These are phyloP conservation scores for Hydrozoanthus tunicans DNA, from an alignment of 64 coral and sea anemone genomes.

Conservation along the genomic window DNA sequence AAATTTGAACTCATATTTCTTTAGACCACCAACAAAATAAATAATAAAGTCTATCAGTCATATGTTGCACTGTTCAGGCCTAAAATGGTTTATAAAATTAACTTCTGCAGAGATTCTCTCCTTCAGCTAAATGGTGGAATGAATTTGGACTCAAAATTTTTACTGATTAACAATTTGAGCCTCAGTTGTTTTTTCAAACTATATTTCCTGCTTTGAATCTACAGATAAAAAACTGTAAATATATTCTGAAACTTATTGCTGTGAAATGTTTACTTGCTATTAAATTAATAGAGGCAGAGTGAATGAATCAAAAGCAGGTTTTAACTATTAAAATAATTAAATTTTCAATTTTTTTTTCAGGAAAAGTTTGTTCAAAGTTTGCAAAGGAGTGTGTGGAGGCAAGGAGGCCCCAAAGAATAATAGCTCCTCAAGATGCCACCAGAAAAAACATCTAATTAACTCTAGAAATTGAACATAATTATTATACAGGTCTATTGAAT, in stretches of 20 bases:
- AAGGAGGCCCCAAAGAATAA: conserved; percentile 35
- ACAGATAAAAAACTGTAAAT: conserved; percentile 12
- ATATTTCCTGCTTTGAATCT: conserved; percentile 26
- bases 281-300: background rate
- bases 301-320: conserved; percentile 32
- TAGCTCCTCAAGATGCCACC: background rate
- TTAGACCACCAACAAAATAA: too few species aligned
- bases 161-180: conserved; percentile 14
- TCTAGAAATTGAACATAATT: conserved; percentile 8
- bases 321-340: background rate
- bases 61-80: conserved; percentile 1
- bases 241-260: conserved; percentile 17
- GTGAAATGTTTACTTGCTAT: conserved; percentile 24
- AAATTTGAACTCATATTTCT: too few species aligned
- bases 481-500: background rate
- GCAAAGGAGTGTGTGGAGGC: conserved; percentile 9
- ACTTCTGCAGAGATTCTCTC: background rate
- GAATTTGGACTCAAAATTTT: conserved; percentile 10
- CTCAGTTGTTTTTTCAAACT: conserved; percentile 15
- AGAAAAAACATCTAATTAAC: background rate
- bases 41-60: background rate
- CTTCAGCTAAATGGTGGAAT: conserved; percentile 14
- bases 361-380: background rate
- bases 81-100: background rate
- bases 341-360: background rate